Evolutionary conservation across 2,888 invertebrate species (phyloP), one percentile per base, ranked within the genome.

Genomic region (Drosophila algonquin): DNA sequence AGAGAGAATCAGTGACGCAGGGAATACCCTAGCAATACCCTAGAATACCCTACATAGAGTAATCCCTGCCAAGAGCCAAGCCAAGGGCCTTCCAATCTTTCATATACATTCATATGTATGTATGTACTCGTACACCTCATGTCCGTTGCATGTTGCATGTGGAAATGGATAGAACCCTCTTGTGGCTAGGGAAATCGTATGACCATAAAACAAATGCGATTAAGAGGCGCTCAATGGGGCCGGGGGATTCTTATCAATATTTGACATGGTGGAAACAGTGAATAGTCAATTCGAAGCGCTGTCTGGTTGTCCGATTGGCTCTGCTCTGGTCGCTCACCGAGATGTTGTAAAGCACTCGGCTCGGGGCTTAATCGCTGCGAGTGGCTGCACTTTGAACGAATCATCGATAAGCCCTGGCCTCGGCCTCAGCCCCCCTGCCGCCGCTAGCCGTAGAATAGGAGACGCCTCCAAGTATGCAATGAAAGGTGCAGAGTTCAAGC

Each of bases 321-420:
- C 35, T 51, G 18, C 21, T 12, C 35, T 51, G 18, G 50, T 40
- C 35, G 21, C 8, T 21, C 24, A 10, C 7, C 35, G 30, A n/a
- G 10, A 52, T 30, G 52, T 52, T 64, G 65, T 68, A 52, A 47
- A 52, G 40, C 46, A 46, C 65, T 67, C 64, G 56, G 21, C 21
- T 21, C 21, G 21, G 21, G 64, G 46, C 45, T 56, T 64, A 67
- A 46, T 56, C 67, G 67, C 65, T 40, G 64, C 52, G 32, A 65
- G 65, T 56, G 67, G 52, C 52, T 68, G 67, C 65, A 68, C 67
- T 68, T 68, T 68, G 67, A 48, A 65, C 65, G 52, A 57, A 30
- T 65, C 56, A 18, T 46, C 57, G 67, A 68, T 68, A 68, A 68
- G 56, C 55, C 18, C 44, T 48, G 44, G 45, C 44, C 46, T 24